A percentile compares a stretch with the other conserved stretches of the same genome.
Conservation (phyloP, 2,113 vertebrate genomes). For the Serranochromis macrocephalus region DNA sequence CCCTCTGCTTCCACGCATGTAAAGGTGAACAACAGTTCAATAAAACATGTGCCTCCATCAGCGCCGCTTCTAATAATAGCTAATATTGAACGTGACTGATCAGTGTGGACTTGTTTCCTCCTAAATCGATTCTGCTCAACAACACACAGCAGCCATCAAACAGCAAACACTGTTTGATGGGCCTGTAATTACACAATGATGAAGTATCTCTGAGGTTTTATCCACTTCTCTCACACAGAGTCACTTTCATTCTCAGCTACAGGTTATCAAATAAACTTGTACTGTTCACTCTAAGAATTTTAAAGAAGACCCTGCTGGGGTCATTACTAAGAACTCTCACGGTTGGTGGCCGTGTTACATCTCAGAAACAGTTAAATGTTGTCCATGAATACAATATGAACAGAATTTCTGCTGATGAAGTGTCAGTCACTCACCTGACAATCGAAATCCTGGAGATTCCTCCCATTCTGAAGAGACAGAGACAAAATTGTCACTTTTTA, state of each 20-base stretch:
- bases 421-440: conserved; percentile 79
- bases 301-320: not conserved
- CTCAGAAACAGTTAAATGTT: not conserved
- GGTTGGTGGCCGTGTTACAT: not conserved
- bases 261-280: not conserved
- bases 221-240: fast-evolving
- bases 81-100: not conserved
- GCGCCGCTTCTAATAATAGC: not conserved
- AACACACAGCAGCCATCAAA: not conserved
- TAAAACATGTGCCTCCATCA: not conserved
- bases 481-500: not conserved
- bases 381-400: not conserved
- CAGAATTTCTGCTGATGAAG: not conserved
- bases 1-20: not conserved
- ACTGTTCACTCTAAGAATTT: not conserved
- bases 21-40: not conserved
- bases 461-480: conserved; percentile 76
- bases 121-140: not conserved
- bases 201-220: not conserved
- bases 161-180: not conserved
- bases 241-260: not conserved
- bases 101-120: not conserved
- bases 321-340: fast-evolving
- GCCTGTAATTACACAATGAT: not conserved
- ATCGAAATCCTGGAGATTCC: conserved; percentile 92